phyloP scores from a whole-genome alignment of 92 coral and sea anemone genomes.

The Virgularia gustaviana region DNA sequence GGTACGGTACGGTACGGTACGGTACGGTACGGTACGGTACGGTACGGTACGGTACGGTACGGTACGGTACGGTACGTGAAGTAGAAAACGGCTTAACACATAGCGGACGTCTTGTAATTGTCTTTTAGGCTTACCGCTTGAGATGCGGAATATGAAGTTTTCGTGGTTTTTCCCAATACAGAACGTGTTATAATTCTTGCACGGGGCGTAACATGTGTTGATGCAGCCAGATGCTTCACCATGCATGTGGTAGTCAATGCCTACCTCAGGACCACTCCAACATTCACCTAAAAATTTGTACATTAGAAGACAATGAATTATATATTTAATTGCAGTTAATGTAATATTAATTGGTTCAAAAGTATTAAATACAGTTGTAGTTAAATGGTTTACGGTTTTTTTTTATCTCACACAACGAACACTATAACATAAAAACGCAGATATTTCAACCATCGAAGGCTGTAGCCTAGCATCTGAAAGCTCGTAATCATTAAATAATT shows the following conservation, averaged over 20 bases:
- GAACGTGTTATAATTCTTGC: conserved; percentile 24
- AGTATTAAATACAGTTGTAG: background rate
- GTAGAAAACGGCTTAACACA: no score
- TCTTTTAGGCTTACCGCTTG: background rate
- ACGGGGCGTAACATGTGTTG: conserved; percentile 48
- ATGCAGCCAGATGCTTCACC: conserved; percentile 46
- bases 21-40: background rate
- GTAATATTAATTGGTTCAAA: background rate
- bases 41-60: no score
- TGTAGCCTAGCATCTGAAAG: no score
- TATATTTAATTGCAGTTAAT: background rate
- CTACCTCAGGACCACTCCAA: conserved; percentile 69
- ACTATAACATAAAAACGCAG: no score
- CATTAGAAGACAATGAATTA: background rate
- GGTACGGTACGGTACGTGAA: no score
- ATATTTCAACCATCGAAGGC: no score
- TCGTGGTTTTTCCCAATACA: conserved; percentile 50
- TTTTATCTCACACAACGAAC: no score
- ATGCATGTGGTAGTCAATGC: conserved; percentile 39
- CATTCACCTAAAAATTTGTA: conserved; percentile 63
- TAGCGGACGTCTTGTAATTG: no score
- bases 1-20: background rate
- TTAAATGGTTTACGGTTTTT: no score
- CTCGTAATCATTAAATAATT: no score
- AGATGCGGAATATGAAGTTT: conserved; percentile 52